Evolutionary conservation across 1,140 invertebrate species (phyloP).

Genomic region (Hydropsyche tenuis): DNA sequence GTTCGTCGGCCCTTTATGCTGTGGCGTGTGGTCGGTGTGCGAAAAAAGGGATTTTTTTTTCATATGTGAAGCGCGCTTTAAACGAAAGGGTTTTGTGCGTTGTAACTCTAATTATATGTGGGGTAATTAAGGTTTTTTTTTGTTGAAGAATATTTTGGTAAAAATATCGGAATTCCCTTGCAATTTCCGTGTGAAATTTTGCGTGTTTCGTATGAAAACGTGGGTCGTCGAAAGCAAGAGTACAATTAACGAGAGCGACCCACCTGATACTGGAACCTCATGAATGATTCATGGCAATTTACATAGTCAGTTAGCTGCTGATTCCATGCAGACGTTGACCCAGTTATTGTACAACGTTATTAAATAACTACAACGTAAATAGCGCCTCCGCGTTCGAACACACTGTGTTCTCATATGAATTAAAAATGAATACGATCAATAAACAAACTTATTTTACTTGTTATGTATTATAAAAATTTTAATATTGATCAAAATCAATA

Average conservation of each 20-base stretch:
- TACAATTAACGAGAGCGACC: conserved; percentile 4
- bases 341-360: conserved; percentile 1
- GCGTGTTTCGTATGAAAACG: not conserved
- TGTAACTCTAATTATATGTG: too few species aligned
- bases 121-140: too few species aligned
- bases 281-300: conserved; percentile 23
- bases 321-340: conserved; percentile 5
- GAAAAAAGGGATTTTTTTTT: too few species aligned
- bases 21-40: too few species aligned
- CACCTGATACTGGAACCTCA: conserved; percentile 12
- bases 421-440: too few species aligned
- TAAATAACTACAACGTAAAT: not conserved
- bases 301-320: conserved; percentile 10
- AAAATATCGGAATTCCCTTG: not conserved
- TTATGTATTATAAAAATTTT: too few species aligned
- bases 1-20: conserved; percentile 16
- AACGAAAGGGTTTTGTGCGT: too few species aligned
- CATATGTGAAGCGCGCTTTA: too few species aligned
- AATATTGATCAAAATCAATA: too few species aligned
- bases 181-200: not conserved
- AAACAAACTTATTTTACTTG: too few species aligned
- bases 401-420: too few species aligned
- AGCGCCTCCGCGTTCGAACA: too few species aligned
- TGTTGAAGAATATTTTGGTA: not conserved
- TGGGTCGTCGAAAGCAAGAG: conserved; percentile 13